Evolutionary conservation across 1,140 invertebrate species (phyloP), one percentile per base, ranked within the genome.

Genomic region (Stegodyphus dumicola): DNA sequence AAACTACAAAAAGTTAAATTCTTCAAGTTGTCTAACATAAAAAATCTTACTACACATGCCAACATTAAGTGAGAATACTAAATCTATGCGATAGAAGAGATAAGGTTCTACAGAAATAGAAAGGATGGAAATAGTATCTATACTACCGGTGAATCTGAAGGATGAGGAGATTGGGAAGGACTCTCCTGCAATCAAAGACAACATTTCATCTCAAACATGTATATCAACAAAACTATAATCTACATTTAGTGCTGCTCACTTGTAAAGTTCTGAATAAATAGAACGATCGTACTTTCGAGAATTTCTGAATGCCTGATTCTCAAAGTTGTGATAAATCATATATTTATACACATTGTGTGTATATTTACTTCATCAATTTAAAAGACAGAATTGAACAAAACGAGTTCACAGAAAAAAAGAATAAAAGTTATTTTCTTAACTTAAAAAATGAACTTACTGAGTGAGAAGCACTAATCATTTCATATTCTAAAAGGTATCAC

Each of bases 151-250:
- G 87, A 87, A 87, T 87, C 88, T 75, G 84, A 77, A 84, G 88
- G 83, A 85, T 84, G 66, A 87, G 88, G 81, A 74, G 84, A 77
- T 93, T 93, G 93, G 91, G 92, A 92, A 92, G 91, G 92, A 91
- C 91, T 93, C 90, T 92, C 92, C 93, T 93, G 93, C 92, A 93
- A 91, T 88, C 89, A 90, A 78, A 88, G 60, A 86, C 74, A 86
- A 78, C 73, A 85, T 52, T 53, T 60, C 79, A 83, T 75, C 70
- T 83, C 70, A 53, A 65, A 49, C 52, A 17, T 78, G 56, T 86
- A 76, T 69, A 75, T 15, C 53, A 52, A 85, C 73, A 67, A 69
- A 81, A 54, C 54, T 64, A 77, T n/a, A 77, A 54, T 60, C 77
- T 78, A 78, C 51, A 49, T 6, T n/a, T 2, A 69, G 51, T 49